Evolutionary conservation across 2,888 invertebrate genomes (phyloP), one percentile per base, ranked within the genome.

Genomic region (Apodemia zela): DNA sequence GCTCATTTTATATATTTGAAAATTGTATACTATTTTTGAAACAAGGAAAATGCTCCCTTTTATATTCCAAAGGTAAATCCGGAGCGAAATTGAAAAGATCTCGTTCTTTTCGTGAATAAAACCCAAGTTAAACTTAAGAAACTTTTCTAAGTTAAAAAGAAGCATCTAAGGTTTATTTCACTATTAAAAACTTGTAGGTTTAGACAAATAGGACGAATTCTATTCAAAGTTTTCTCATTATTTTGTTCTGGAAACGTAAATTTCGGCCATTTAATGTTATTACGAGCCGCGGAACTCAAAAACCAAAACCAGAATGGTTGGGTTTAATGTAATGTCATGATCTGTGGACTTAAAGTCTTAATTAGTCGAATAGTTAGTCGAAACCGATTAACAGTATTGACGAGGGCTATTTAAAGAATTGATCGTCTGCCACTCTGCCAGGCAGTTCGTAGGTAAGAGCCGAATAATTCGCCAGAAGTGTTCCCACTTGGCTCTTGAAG

Each of bases 131-230:
- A 51, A 51, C 18, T 13, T 51, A 51, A 51, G 51, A 51, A 51
- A 51, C 51, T 51, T 51, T 51, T 51, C 51, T 51, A 51, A 51
- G 21, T 51, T 51, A 51, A 51, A 49, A 51, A 51, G 51, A 51
- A 51, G 21, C 21, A 51, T 18, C 51, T 21, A 15, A 18, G 51
- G 51, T 21, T 51, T 21, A 21, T 21, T 51, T 51, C 21, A 51
- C 51, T 51, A 51, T 51, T 21, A 51, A 51, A 51, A 51, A 51
- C 51, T 51, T 51, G 51, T 25, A 51, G 51, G 51, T 21, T 51
- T 51, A 51, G 21, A 25, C 21, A 51, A 51, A 51, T 15, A 6
- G 21, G 21, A 21, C 21, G 21, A 21, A 21, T 51, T 51, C 51
- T 11, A 51, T 51, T 51, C 13, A 51, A 51, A 51, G 51, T 51